phyloP scores from a whole-genome alignment of 2,113 vertebrate genomes.

The Callocephalon fimbriatum region DNA sequence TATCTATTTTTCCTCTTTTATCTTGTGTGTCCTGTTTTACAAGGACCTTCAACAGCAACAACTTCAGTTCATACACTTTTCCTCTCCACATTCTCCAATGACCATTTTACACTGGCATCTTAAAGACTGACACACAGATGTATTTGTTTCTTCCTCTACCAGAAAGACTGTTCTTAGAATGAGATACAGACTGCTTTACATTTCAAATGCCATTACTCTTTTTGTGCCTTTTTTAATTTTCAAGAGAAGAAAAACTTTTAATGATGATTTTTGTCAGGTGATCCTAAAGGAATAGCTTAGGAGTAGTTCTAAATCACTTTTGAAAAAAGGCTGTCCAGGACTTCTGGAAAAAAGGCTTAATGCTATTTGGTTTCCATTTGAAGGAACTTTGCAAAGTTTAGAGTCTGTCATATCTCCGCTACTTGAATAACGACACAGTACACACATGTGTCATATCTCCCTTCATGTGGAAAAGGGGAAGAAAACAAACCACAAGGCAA shows the following conservation, averaged over 20 bases:
- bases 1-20: not conserved
- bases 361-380: not conserved
- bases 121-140: not conserved
- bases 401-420: not conserved
- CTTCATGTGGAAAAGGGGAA: not conserved
- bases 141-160: not conserved
- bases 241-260: not conserved
- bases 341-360: not conserved
- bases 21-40: not conserved
- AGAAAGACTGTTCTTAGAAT: not conserved
- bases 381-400: not conserved
- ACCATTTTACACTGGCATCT: not conserved
- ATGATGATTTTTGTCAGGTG: not conserved
- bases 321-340: not conserved
- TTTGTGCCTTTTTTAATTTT: not conserved
- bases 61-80: not conserved
- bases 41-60: not conserved
- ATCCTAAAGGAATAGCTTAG: not conserved
- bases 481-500: not conserved
- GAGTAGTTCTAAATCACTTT: not conserved
- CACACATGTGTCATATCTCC: not conserved
- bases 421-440: not conserved
- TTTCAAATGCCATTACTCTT: not conserved
- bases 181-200: not conserved
- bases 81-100: not conserved